Evolutionary conservation across 2,797 vertebrate species (phyloP).

Genomic region (Syncerus caffer): DNA sequence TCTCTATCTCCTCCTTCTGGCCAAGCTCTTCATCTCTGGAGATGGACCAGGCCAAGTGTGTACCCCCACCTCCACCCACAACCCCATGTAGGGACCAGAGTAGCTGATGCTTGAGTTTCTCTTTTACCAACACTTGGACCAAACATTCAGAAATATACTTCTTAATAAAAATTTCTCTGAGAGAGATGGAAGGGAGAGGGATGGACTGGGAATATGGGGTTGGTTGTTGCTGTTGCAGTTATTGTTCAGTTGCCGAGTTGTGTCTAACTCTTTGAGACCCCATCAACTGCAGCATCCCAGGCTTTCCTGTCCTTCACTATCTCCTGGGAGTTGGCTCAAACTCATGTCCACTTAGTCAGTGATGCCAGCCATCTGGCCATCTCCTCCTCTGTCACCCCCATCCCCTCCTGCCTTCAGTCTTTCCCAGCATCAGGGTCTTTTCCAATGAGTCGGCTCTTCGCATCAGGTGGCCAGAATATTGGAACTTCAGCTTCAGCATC

Average conservation of each 20-base stretch:
- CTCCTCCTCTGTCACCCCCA: background rate
- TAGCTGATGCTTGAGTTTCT: background rate
- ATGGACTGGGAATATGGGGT: background rate
- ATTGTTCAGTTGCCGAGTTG: background rate
- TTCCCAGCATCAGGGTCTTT: background rate
- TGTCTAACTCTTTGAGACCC: background rate
- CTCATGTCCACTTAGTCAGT: background rate
- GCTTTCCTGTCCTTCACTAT: background rate
- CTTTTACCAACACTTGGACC: background rate
- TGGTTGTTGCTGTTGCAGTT: background rate
- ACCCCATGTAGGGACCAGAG: fast-evolving
- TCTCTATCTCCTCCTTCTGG: background rate
- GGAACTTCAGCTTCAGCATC: background rate
- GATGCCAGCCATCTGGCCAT: background rate
- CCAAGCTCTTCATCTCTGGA: background rate
- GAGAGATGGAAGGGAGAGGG: background rate
- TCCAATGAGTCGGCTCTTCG: background rate
- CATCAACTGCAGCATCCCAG: background rate
- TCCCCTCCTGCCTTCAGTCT: background rate
- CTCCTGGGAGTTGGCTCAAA: background rate
- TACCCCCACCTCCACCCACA: background rate
- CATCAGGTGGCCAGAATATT: background rate
- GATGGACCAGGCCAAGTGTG: fast-evolving
- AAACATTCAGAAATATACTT: background rate
- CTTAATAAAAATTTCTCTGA: background rate